Conservation (phyloP, 23 tunicate species). For the Halocynthia roretzi region DNA sequence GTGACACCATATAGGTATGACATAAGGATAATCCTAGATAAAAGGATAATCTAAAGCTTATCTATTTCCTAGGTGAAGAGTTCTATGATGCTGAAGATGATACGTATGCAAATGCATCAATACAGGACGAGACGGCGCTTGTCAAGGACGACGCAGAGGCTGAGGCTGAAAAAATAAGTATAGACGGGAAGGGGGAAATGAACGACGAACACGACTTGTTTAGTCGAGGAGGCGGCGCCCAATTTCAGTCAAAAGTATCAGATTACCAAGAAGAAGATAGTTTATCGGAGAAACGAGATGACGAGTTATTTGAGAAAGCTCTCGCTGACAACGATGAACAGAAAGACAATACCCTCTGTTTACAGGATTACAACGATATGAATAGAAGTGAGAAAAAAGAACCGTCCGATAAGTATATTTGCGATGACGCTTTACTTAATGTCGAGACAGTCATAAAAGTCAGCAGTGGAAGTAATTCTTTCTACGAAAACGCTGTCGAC, state of each 20-base stretch:
- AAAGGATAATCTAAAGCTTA: neutral
- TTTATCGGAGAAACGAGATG: neutral
- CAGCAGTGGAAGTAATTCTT: neutral
- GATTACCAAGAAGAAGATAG: neutral
- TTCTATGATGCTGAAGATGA: neutral
- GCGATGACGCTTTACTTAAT: neutral
- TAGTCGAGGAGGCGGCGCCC: too few relatives aligned
- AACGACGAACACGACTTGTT: neutral
- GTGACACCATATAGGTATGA: too few relatives aligned
- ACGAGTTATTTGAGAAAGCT: neutral
- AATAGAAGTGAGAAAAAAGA: neutral
- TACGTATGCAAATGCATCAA: neutral
- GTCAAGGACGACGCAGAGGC: neutral
- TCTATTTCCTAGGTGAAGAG: constrained; percentile 6
- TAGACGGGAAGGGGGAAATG: neutral
- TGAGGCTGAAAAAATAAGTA: neutral
- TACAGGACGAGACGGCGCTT: neutral
- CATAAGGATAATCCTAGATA: too few relatives aligned
- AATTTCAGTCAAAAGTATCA: neutral
- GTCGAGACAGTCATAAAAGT: neutral
- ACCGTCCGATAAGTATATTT: neutral
- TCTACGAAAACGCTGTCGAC: neutral
- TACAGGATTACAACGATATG: neutral
- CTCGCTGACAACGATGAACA: neutral
- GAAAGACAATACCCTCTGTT: constrained; percentile 1